A percentile compares a stretch with the other conserved stretches of the same genome.
These are phyloP conservation scores for Penaeus chinensis DNA, from an alignment of 1,140 invertebrate genomes.

Conservation along the genomic window DNA sequence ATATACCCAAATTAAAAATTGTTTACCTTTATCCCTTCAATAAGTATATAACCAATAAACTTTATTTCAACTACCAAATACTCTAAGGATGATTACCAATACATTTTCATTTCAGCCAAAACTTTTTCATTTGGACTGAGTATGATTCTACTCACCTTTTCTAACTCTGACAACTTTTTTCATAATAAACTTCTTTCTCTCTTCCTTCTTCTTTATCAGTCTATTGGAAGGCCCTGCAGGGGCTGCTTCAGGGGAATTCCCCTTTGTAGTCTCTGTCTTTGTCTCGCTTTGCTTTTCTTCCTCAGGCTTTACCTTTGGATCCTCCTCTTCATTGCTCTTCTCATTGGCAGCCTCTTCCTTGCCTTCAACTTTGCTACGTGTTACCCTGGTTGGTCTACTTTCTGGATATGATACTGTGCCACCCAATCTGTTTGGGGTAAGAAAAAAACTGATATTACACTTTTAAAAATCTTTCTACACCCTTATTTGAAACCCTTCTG, in stretches of 20 bases:
- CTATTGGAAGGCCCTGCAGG: not conserved
- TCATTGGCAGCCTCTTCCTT: not conserved
- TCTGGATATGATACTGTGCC: constrained; percentile 8
- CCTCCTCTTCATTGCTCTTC: not conserved
- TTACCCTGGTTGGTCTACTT: constrained; percentile 26
- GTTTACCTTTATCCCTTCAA: no score
- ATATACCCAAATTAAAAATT: no score
- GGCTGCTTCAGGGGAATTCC: no score
- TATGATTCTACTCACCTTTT: no score
- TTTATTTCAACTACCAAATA: no score
- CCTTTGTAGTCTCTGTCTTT: not conserved
- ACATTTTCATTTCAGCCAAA: no score
- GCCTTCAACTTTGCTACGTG: constrained; percentile 45
- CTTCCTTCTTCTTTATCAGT: constrained; percentile 30
- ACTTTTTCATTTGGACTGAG: no score
- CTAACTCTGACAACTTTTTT: constrained; percentile 45
- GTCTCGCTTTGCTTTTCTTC: constrained; percentile 1
- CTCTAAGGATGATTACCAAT: no score
- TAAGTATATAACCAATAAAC: no score
- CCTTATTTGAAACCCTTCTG: no score
- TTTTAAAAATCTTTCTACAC: no score
- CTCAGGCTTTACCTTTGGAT: constrained; percentile 13
- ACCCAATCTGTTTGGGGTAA: constrained; percentile 16
- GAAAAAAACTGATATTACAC: no score
- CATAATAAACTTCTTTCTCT: constrained; percentile 20